phyloP scores from a whole-genome alignment of 2,113 vertebrate species.

The Pterocles gutturalis region DNA sequence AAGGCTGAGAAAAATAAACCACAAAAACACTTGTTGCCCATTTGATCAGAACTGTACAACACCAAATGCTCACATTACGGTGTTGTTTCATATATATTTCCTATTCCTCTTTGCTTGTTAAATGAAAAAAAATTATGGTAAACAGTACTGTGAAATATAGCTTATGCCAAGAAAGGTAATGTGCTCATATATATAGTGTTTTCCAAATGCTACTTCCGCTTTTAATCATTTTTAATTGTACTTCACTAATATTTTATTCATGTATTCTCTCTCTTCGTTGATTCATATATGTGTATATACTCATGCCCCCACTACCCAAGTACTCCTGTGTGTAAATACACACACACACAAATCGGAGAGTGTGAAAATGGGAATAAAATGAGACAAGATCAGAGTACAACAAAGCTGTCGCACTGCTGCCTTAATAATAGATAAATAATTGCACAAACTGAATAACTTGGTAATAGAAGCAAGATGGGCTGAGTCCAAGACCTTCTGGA shows the following conservation, averaged over 20 bases:
- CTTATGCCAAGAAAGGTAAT: not conserved
- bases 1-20: not conserved
- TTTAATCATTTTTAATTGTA: not conserved
- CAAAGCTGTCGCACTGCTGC: slow-evolving; percentile 29
- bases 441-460: slow-evolving; percentile 38
- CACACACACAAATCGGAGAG: not conserved
- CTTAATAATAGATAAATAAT: slow-evolving; percentile 31
- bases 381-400: slow-evolving; percentile 4
- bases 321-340: not conserved
- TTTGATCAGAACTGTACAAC: not conserved
- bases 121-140: not conserved
- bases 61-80: rapidly evolving
- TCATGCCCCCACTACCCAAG: not conserved
- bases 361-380: slow-evolving; percentile 51
- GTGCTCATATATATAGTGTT: not conserved
- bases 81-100: not conserved
- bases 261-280: not conserved
- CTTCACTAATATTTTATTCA: not conserved
- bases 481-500: slow-evolving; percentile 10
- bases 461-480: not conserved
- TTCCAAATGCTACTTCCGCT: not conserved
- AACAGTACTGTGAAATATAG: not conserved
- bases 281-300: not conserved
- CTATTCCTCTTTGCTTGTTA: not conserved
- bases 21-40: not conserved